Evolutionary conservation across 2,113 vertebrate genomes (phyloP), one percentile per base, ranked within the genome.

Genomic region (Pelecanoides urinatrix): DNA sequence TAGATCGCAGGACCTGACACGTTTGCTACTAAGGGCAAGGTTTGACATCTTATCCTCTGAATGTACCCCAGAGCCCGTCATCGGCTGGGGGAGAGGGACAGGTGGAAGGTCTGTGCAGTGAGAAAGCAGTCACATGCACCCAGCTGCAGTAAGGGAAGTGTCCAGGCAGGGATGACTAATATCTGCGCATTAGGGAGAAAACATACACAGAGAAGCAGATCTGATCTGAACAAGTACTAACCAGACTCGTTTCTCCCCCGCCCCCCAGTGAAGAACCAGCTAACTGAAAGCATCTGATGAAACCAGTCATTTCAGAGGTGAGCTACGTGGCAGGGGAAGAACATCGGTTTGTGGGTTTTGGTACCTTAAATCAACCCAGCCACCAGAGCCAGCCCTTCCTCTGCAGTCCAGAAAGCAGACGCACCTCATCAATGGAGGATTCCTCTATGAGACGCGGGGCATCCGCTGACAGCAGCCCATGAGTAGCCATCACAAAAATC

Each of bases 401-500:
- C 45, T 7, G 5, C 49, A 63, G 59, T 3, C 20, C 58, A 29
- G 49, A 26, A 15, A 40, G 45, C 17, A 27, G 32, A 45, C 78
- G 3, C 80, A 99, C 99, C 99, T 99, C 99, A 19, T 99, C 99
- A 1, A 99, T 99, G 80, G 99, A 98, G 4, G 99, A 99, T 55
- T 99, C 99, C 95, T 99, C 99, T 16, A 99, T 99, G 75, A 99
- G 99, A 42, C 98, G 99, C 1, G 99, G 99, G 3, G 99, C 99
- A 20, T 99, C 99, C 2, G 99, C 99, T 14, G 99, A 99, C 97
- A 99, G 98, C 47, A 99, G 98, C 79, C 99, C 99, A 0, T 99
- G 99, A 11, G 99, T 99, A 47, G 99, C 99, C 99, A 99, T 99
- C 92, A 99, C 98, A 23, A 99, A 99, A 73, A 99, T 99, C 96